phyloP scores from a whole-genome alignment of 2,113 vertebrate genomes.

The Lycocorax pyrrhopterus region DNA sequence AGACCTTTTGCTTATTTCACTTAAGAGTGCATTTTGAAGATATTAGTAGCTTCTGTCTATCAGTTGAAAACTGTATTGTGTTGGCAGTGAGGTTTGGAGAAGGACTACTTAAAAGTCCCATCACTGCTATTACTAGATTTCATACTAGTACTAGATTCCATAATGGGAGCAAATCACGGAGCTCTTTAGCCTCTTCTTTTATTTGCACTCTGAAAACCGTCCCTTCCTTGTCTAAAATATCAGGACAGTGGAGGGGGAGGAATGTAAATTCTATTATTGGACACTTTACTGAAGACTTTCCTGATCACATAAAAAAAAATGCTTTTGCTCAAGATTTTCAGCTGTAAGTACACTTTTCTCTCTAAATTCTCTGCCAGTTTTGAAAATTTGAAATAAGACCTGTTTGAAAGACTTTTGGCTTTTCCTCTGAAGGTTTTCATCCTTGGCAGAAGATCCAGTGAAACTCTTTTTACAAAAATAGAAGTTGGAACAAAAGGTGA shows the following conservation, averaged over 20 bases:
- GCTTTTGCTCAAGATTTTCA: neutral
- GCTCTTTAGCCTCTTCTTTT: neutral
- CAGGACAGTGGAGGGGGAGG: neutral
- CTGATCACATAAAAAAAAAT: neutral
- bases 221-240: neutral
- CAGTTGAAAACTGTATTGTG: neutral
- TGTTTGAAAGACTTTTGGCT: neutral
- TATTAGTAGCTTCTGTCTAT: neutral
- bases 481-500: neutral
- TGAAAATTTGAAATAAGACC: neutral
- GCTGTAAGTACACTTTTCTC: neutral
- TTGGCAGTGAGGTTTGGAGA: neutral
- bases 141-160: neutral
- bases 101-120: neutral
- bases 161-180: neutral
- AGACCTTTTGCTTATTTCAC: neutral
- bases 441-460: neutral
- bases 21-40: neutral
- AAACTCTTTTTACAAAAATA: neutral
- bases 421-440: neutral
- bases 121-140: neutral
- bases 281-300: neutral
- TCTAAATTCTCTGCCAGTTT: neutral
- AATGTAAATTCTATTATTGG: neutral
- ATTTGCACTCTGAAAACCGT: neutral